These are phyloP conservation scores for Drosophila parthenogenetica DNA, from an alignment of 2,888 invertebrate species.

Conservation along the genomic window DNA sequence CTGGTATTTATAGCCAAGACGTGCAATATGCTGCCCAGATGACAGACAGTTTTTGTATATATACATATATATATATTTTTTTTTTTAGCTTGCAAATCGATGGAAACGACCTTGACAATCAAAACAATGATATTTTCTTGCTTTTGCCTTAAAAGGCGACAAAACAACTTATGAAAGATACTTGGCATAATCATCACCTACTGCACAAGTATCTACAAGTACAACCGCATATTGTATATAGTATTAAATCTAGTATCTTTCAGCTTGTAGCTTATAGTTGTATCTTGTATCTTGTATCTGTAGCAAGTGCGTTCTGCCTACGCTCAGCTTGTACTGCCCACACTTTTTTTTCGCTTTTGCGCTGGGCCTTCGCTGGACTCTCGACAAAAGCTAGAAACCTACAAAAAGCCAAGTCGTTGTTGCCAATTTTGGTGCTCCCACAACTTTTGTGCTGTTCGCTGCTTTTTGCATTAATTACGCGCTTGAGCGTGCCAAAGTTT, in stretches of 20 bases:
- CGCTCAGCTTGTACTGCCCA: conserved; percentile 35
- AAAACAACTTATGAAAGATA: conserved; percentile 40
- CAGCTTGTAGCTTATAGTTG: conserved; percentile 22
- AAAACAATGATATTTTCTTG: conserved; percentile 57
- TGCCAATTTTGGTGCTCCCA: conserved; percentile 77
- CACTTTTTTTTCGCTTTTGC: background rate
- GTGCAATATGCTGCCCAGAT: conserved; percentile 54
- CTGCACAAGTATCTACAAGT: conserved; percentile 40
- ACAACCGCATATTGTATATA: conserved; percentile 16
- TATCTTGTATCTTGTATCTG: conserved; percentile 24
- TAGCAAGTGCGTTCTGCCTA: conserved; percentile 53
- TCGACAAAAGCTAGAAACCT: conserved; percentile 15
- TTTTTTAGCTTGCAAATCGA: conserved; percentile 59
- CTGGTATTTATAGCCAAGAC: conserved; percentile 28
- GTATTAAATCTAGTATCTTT: conserved; percentile 4
- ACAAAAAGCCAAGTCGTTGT: conserved; percentile 58
- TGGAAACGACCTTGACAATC: conserved; percentile 77
- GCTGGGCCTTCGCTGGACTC: conserved; percentile 42
- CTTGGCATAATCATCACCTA: conserved; percentile 56
- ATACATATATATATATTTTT: background rate
- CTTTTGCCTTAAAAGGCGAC: conserved; percentile 64
- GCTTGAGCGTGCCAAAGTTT: conserved; percentile 73
- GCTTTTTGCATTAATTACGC: conserved; percentile 78
- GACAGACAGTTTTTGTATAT: conserved; percentile 37
- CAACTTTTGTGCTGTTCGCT: conserved; percentile 53